Evolutionary conservation across 1,140 invertebrate species (phyloP).

Genomic region (Subanguina moxae): DNA sequence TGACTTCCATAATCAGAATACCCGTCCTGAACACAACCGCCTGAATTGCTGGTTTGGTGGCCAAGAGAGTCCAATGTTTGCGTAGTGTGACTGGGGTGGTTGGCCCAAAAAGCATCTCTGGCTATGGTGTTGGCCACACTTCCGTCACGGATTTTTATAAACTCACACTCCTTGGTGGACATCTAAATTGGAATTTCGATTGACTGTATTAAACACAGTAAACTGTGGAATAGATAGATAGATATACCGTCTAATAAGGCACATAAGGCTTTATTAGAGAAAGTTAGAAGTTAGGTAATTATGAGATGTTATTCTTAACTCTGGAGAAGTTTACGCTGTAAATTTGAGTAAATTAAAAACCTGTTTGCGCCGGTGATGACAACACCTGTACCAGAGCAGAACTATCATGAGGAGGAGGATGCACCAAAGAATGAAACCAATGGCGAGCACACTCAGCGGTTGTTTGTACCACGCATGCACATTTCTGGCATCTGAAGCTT

Average conservation of each 20-base stretch:
- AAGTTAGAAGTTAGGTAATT: too few relatives aligned
- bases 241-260: too few relatives aligned
- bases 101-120: constrained; percentile 42
- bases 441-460: constrained; percentile 19
- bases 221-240: too few relatives aligned
- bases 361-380: constrained; percentile 9
- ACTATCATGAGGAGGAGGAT: constrained; percentile 28
- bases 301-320: too few relatives aligned
- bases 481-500: constrained; percentile 18
- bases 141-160: constrained; percentile 56
- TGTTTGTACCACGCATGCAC: constrained; percentile 19
- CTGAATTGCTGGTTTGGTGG: not conserved
- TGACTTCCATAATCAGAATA: not conserved
- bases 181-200: not conserved
- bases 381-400: constrained; percentile 31
- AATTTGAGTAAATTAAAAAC: too few relatives aligned
- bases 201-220: too few relatives aligned
- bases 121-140: constrained; percentile 36
- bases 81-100: constrained; percentile 33
- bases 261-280: too few relatives aligned
- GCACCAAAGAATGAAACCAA: constrained; percentile 30
- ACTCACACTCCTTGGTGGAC: constrained; percentile 32
- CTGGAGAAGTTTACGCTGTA: too few relatives aligned
- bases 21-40: not conserved
- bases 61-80: not conserved